These are phyloP conservation scores for Teleiodes luculella DNA, from an alignment of 2,888 invertebrate species.

Conservation along the genomic window DNA sequence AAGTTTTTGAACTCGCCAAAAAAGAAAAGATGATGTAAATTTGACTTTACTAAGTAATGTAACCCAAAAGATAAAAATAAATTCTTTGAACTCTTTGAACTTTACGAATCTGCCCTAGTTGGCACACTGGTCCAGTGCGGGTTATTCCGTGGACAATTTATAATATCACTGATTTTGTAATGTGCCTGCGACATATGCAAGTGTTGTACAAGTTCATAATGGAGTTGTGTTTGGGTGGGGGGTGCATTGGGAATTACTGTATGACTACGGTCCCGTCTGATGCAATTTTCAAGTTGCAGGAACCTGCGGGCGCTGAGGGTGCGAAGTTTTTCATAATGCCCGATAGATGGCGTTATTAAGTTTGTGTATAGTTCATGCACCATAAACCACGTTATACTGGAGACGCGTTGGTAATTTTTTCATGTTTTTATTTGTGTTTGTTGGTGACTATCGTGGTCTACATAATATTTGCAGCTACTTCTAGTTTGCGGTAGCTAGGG, in stretches of 20 bases:
- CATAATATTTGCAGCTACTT: neutral
- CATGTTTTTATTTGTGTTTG: neutral
- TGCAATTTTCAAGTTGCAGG: slow-evolving; percentile 6
- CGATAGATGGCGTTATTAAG: neutral
- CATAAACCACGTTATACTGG: neutral
- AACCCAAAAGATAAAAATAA: too few relatives aligned
- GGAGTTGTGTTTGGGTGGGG: neutral
- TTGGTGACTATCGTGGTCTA: neutral
- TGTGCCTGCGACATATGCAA: too few relatives aligned
- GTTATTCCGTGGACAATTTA: neutral
- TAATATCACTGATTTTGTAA: too few relatives aligned
- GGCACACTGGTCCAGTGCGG: too few relatives aligned
- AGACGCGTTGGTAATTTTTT: neutral
- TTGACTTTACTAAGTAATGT: too few relatives aligned
- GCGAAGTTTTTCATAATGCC: neutral
- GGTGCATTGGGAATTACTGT: neutral
- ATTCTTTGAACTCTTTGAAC: too few relatives aligned
- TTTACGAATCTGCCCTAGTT: too few relatives aligned
- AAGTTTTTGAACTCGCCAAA: too few relatives aligned
- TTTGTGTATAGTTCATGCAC: neutral
- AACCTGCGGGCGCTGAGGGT: slow-evolving; percentile 2
- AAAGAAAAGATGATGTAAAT: too few relatives aligned
- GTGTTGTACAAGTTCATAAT: neutral
- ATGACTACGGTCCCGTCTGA: neutral
- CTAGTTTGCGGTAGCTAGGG: too few relatives aligned